Percentiles rank a stretch among this genome's conserved stretches.
Evolutionary conservation across 2,113 vertebrate species (phyloP).

Genomic region (Megalops atlanticus): DNA sequence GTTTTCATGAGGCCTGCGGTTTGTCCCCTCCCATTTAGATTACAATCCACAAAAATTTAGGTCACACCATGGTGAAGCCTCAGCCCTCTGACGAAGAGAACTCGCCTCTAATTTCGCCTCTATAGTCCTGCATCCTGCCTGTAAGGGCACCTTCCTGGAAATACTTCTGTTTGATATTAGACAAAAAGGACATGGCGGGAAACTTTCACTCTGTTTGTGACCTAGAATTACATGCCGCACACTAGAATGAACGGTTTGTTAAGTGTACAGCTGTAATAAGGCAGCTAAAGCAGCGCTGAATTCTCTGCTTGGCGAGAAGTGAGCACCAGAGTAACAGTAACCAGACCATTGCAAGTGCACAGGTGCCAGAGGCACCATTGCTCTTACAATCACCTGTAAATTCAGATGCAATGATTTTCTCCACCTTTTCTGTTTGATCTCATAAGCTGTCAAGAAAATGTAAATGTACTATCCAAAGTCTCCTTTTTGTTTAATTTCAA

Average conservation of each 20-base stretch:
- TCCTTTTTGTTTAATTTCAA: no score
- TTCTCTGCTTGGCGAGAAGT: background rate
- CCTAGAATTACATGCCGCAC: background rate
- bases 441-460: no score
- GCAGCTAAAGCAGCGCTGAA: no score
- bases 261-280: background rate
- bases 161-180: constrained; percentile 1
- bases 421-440: no score
- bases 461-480: no score
- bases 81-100: constrained; percentile 10
- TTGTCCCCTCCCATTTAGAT: constrained; percentile 43
- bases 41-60: constrained; percentile 44
- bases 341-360: background rate
- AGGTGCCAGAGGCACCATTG: background rate
- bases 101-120: background rate
- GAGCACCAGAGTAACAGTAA: background rate
- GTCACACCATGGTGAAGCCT: constrained; percentile 36
- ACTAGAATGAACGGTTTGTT: background rate
- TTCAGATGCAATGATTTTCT: no score
- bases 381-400: background rate
- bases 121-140: background rate
- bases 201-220: background rate
- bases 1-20: constrained; percentile 42
- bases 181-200: background rate
- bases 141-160: constrained; percentile 1